Conservation (phyloP, 2,888 invertebrate genomes). For the Machimus atricapillus region DNA sequence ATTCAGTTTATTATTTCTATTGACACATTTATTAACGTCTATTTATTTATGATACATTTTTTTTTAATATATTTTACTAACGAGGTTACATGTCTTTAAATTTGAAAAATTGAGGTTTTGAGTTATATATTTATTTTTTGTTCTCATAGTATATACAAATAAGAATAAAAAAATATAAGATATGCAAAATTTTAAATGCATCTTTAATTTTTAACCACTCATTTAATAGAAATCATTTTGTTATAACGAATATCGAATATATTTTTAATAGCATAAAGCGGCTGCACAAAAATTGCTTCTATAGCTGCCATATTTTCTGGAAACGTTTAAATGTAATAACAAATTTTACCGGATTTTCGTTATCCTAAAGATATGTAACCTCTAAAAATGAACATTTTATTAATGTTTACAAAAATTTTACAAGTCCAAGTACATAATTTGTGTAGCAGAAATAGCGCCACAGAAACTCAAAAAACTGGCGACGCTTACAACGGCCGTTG, state of each 20-base stretch:
- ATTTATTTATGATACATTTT: neutral
- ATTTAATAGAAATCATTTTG: too few relatives aligned
- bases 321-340: neutral
- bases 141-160: too few relatives aligned
- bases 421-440: constrained; percentile 88
- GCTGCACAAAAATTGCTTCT: too few relatives aligned
- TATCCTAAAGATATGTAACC: neutral
- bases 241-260: neutral
- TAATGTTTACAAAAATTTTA: constrained; percentile 59
- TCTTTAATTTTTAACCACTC: too few relatives aligned
- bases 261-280: too few relatives aligned
- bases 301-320: neutral
- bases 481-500: constrained; percentile 86
- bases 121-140: too few relatives aligned
- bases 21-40: neutral
- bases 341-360: neutral
- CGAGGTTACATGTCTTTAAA: too few relatives aligned
- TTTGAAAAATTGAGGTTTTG: too few relatives aligned
- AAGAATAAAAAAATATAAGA: too few relatives aligned
- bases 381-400: neutral
- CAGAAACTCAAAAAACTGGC: constrained; percentile 85
- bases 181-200: too few relatives aligned
- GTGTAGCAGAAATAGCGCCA: constrained; percentile 84
- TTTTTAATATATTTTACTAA: neutral
- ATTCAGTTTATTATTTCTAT: neutral